These are phyloP conservation scores for Tethea ocularis DNA, from an alignment of 2,888 invertebrate genomes.

Conservation along the genomic window DNA sequence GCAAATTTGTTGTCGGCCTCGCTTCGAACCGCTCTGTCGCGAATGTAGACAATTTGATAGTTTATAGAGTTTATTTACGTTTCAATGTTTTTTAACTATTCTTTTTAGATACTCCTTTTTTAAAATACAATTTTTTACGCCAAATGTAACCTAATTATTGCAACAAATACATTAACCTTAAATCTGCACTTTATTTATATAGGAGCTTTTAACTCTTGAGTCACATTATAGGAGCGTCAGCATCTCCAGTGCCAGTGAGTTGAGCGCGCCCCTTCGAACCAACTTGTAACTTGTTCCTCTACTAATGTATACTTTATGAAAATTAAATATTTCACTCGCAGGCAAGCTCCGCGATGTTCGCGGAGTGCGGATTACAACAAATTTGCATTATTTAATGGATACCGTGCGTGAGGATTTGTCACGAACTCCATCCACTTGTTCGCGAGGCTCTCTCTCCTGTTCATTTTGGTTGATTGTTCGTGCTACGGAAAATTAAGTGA, in stretches of 20 bases:
- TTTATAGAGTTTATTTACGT: slow-evolving; percentile 40
- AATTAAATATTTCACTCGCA: slow-evolving; percentile 81
- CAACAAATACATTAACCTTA: not conserved
- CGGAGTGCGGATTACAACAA: slow-evolving; percentile 78
- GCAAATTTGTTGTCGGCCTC: slow-evolving; percentile 75
- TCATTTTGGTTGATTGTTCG: slow-evolving; percentile 56
- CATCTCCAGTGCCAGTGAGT: slow-evolving; percentile 37
- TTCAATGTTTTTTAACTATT: not conserved
- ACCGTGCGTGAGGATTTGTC: slow-evolving; percentile 79
- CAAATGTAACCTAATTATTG: too few relatives aligned
- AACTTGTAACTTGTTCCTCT: slow-evolving; percentile 52
- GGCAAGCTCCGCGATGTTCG: slow-evolving; percentile 53
- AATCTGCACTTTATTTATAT: not conserved
- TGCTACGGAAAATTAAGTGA: not conserved
- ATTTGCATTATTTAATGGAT: slow-evolving; percentile 83
- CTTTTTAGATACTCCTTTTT: not conserved
- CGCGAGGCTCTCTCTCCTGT: slow-evolving; percentile 39
- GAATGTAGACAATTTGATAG: slow-evolving; percentile 36
- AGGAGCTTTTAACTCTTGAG: slow-evolving; percentile 21
- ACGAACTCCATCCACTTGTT: slow-evolving; percentile 63
- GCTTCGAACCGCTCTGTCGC: slow-evolving; percentile 55
- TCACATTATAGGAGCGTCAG: slow-evolving; percentile 17
- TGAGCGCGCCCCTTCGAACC: slow-evolving; percentile 41
- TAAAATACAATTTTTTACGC: not conserved
- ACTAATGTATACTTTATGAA: slow-evolving; percentile 82